Base-by-base conservation (phyloP, 1,140 invertebrate genomes). In the Drosophila nasuta region DNA sequence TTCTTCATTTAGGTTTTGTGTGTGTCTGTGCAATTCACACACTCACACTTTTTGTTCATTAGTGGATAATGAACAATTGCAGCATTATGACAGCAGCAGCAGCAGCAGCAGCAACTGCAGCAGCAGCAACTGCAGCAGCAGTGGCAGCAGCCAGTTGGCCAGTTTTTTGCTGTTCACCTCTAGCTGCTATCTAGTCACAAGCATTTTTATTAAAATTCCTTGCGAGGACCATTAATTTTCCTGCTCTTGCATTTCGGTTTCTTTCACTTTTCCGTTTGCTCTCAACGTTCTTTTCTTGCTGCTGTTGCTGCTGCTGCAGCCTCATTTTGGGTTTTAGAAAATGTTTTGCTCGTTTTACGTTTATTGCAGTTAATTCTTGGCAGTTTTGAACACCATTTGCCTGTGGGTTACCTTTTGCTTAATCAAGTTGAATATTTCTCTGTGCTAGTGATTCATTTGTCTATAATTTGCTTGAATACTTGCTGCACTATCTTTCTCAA, bases 161-260 rank as follows among this genome's bases (percentile, higher is more conserved):
- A 78, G 74, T 88, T 89, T 89, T 89, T 15, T 77, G 60, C 33
- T 77, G 60, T 63, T 74, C 77, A 89, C 81, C 85, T 88, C 77
- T 69, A 69, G 77, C 76, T 67, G 74, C 74, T 63, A 79, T 89
- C 81, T 83, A 76, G 83, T 89, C 71, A 70, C 81, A 89, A 89
- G 85, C 71, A 89, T 89, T 89, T 89, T 89, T 89, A 89, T 89
- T 89, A 89, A 89, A 89, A 89, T 89, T 89, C 85, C 86, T 85
- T 85, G 75, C 69, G 60, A 74, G 78, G 46, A 89, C 85, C 85
- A 89, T 89, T 89, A 89, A 89, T 89, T 89, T 89, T 89, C 86
- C 83, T 82, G 83, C 73, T 77, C 30, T 5, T 68, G 77, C 57
- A 66, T 25, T 51, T 8, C 3, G 15, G 35, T 58, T 33, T n/a